Percentiles rank a stretch among this genome's conserved stretches.
Evolutionary conservation across 2,888 invertebrate species (phyloP).

Genomic region (Ophion ellenae): DNA sequence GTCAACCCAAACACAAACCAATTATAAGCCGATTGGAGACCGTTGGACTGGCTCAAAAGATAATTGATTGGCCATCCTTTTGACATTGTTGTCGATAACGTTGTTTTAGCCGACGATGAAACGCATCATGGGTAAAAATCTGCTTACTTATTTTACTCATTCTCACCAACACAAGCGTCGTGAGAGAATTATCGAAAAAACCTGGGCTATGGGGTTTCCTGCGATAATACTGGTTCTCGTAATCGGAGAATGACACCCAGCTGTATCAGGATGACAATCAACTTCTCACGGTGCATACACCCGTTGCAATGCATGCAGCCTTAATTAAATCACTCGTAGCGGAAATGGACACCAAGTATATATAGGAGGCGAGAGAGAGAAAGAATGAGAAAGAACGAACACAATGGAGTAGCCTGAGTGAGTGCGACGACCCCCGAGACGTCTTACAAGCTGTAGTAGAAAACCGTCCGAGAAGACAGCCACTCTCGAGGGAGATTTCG

Average conservation of each 20-base stretch:
- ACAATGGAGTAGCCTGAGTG: neutral
- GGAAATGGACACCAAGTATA: conserved; percentile 58
- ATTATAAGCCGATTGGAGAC: too few species aligned
- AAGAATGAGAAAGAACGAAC: neutral
- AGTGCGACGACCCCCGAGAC: conserved; percentile 34
- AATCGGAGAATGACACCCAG: conserved; percentile 12
- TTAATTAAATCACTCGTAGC: conserved; percentile 75
- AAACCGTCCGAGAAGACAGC: conserved; percentile 15
- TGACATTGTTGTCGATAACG: neutral
- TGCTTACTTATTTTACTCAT: neutral
- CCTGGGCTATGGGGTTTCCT: neutral
- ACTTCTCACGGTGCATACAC: conserved; percentile 50
- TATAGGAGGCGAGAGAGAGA: conserved; percentile 24
- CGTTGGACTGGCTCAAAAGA: neutral
- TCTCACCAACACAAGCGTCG: neutral
- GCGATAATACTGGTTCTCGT: neutral
- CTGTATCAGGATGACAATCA: conserved; percentile 69
- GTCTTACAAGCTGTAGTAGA: conserved; percentile 23
- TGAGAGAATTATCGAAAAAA: neutral
- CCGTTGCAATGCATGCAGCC: conserved; percentile 72
- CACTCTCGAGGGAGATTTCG: conserved; percentile 54
- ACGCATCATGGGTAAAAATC: neutral
- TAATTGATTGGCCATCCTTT: neutral
- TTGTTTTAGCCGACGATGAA: neutral
- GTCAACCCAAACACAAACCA: neutral